phyloP scores from a whole-genome alignment of 2,888 invertebrate species.

The Diarsia brunnea region DNA sequence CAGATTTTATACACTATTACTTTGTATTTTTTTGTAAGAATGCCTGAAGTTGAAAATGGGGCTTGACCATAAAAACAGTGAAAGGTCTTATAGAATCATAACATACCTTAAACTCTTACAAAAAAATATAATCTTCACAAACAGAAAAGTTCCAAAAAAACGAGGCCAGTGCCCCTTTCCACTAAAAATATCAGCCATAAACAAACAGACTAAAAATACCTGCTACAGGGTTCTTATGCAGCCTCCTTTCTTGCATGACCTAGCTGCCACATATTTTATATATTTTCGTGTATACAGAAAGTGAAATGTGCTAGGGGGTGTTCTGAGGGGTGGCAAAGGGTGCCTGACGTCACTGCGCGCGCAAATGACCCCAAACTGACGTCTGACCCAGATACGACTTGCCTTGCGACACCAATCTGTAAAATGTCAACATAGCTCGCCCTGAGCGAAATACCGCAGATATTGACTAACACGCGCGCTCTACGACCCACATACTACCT shows the following conservation, averaged over 20 bases:
- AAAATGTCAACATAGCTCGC: slow-evolving; percentile 86
- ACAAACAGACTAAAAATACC: slow-evolving; percentile 57
- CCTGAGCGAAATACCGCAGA: slow-evolving; percentile 70
- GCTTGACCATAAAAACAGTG: background rate
- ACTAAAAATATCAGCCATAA: slow-evolving; percentile 33
- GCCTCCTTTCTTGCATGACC: slow-evolving; percentile 54
- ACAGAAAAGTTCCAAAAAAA: slow-evolving; percentile 20
- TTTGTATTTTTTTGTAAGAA: no score
- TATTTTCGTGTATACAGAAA: slow-evolving; percentile 75
- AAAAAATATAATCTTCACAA: slow-evolving; percentile 28
- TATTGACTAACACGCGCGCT: slow-evolving; percentile 79
- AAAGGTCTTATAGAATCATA: background rate
- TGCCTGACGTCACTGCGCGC: slow-evolving; percentile 87
- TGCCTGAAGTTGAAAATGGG: background rate
- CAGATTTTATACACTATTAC: background rate
- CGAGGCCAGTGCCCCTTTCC: slow-evolving; percentile 12
- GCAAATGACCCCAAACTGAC: slow-evolving; percentile 77
- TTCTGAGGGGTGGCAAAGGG: slow-evolving; percentile 70
- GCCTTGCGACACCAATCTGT: slow-evolving; percentile 82
- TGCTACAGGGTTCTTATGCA: slow-evolving; percentile 44
- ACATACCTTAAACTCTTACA: background rate
- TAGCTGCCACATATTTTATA: slow-evolving; percentile 65
- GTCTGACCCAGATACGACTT: slow-evolving; percentile 84
- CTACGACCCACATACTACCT: slow-evolving; percentile 73
- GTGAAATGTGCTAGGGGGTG: slow-evolving; percentile 79